Base-by-base conservation (phyloP, 2,888 invertebrate genomes). In the Cheilosia soror region DNA sequence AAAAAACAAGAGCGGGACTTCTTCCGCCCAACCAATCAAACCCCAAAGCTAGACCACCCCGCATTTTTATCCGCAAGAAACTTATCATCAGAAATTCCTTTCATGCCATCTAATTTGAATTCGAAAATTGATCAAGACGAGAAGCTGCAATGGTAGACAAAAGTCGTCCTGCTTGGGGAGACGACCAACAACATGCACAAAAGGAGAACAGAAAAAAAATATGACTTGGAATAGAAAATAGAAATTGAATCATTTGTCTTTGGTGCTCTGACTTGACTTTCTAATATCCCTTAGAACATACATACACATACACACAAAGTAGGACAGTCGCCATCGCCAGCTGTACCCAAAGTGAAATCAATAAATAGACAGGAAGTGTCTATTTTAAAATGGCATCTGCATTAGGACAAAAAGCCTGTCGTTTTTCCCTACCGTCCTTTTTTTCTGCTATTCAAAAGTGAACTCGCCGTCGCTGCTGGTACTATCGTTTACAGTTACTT, bases 71-170 rank as follows among this genome's bases (percentile, higher is more conserved):
- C 80, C 80, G 42, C 76, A 76, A 78, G 42, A 57, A 84, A 85
- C 72, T 77, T 81, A 81, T 72, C 81, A 81, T 81, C 72, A 37
- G 57, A 72, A 68, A 80, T 72, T 83, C 72, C 71, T 81, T 68
- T 72, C 62, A 57, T 72, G 62, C 66, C 81, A 85, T 85, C 81
- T 85, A 85, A 85, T 81, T 85, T 85, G 85, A 85, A 85, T 85
- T 85, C 53, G 72, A 71, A 76, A 85, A 85, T 85, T 85, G 81
- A 81, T 80, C 80, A 71, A 68, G 58, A 68, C n/a, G 66, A 66
- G 44, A 62, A 69, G 65, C 65, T 15, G 13, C 65, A 62, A 72
- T 77, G 58, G 51, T 49, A 85, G 51, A 81, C 76, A 81, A 81
- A 60, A 85, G 49, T 44, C 40, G 57, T 75, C 31, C 47, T 25